Conservation (phyloP, 2,113 vertebrate species). For the Chloropsis cyanopogon region DNA sequence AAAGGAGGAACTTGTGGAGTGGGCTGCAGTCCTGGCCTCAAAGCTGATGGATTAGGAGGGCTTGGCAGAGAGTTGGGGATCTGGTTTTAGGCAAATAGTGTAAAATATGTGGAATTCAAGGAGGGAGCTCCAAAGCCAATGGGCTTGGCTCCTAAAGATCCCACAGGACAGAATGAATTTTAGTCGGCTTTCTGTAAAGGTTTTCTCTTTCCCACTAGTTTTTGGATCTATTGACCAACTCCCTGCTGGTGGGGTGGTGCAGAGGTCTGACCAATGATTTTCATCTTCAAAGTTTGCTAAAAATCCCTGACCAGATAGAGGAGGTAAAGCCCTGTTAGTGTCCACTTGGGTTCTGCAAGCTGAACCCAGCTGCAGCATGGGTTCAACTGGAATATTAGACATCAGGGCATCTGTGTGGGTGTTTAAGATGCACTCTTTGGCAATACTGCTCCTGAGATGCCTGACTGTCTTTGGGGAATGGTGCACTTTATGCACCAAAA, state of each 20-base stretch:
- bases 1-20: neutral
- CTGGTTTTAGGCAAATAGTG: constrained; percentile 10
- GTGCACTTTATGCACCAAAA: neutral
- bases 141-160: neutral
- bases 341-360: neutral
- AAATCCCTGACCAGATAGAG: neutral
- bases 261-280: neutral
- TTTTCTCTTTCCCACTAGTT: neutral
- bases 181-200: neutral
- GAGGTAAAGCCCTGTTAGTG: neutral
- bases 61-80: neutral
- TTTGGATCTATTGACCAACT: neutral
- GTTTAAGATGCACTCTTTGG: neutral
- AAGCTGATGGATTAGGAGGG: neutral
- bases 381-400: neutral
- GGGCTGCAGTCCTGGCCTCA: neutral
- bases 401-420: neutral
- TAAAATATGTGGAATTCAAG: constrained; percentile 39
- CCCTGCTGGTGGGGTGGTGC: neutral
- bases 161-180: neutral
- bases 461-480: neutral
- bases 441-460: neutral
- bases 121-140: neutral
- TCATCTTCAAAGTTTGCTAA: neutral
- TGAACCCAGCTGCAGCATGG: neutral